Base-by-base conservation (phyloP, 1,140 invertebrate genomes). In the Tetramorium parvispinum region DNA sequence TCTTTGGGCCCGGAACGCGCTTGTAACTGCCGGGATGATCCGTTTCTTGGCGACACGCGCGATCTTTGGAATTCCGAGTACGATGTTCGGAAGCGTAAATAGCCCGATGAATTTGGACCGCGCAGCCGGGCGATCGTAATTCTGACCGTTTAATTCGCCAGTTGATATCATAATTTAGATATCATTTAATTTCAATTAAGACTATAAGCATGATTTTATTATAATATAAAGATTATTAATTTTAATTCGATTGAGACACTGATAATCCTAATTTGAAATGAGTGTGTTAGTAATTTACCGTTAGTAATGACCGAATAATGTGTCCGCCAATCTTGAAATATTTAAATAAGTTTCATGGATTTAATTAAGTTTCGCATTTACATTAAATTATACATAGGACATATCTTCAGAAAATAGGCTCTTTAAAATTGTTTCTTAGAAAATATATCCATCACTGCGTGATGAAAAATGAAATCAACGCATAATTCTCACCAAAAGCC, bases 1-100 rank as follows among this genome's bases (percentile, higher is more conserved):
- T 66, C 61, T 63, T 49, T 24, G 61, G 24, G 18, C n/a, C 37
- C 24, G 71, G 71, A 85, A 61, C 40, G 40, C 46, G 68, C 79
- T 68, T 75, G 85, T 66, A 85, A 66, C 76, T 40, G 24, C 51
- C 37, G 76, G n/a, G 73, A 85, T 46, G 43, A 76, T 85, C 55
- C 43, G 57, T 63, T 21, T 79, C 57, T 77, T 32, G 57, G 40
- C 71, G 37, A 85, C 82, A 63, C 82, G 46, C 49, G 46, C 57
- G 57, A 78, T 85, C 43, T 66, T 77, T 46, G 85, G 63, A 85
- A 79, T 85, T 68, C 10, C 63, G 13, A 57, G 16, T 46, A 27
- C 53, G 79, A 59, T 43, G 37, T 55, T 59, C 68, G 16, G 43
- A 71, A 73, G 53, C 66, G 53, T 68, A 82, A 82, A 82, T 73